A percentile compares a stretch with the other conserved stretches of the same genome.
These are phyloP conservation scores for Cylindroiulus punctatus DNA, from an alignment of 2,888 invertebrate genomes.

Conservation along the genomic window DNA sequence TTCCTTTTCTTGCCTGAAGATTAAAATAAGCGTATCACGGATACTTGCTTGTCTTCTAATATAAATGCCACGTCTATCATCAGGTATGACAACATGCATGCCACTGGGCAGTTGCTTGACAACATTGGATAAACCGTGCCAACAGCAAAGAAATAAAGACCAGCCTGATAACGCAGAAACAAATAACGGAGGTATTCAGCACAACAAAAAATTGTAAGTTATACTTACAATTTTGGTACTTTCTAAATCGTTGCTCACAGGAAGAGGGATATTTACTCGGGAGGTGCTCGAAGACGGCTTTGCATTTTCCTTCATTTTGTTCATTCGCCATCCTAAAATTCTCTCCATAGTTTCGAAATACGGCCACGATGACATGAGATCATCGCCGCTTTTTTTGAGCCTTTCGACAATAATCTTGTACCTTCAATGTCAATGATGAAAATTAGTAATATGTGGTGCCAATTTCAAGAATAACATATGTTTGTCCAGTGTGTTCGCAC, in stretches of 20 bases:
- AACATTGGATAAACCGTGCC: no score
- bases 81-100: neutral
- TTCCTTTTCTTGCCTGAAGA: neutral
- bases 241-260: neutral
- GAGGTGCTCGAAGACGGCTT: neutral
- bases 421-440: neutral
- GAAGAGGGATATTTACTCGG: neutral
- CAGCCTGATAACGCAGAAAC: no score
- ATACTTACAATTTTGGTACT: neutral
- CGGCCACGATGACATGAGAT: neutral
- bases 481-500: neutral
- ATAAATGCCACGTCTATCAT: neutral
- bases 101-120: no score
- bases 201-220: no score
- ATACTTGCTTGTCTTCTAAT: neutral
- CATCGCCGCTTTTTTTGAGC: neutral
- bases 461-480: neutral
- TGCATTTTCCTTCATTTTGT: neutral
- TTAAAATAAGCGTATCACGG: neutral
- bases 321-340: neutral
- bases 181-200: no score
- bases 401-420: neutral
- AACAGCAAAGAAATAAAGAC: no score
- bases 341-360: neutral
- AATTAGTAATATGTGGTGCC: neutral